Base-by-base conservation (phyloP, 2,113 vertebrate species). In the Cathartes aura region DNA sequence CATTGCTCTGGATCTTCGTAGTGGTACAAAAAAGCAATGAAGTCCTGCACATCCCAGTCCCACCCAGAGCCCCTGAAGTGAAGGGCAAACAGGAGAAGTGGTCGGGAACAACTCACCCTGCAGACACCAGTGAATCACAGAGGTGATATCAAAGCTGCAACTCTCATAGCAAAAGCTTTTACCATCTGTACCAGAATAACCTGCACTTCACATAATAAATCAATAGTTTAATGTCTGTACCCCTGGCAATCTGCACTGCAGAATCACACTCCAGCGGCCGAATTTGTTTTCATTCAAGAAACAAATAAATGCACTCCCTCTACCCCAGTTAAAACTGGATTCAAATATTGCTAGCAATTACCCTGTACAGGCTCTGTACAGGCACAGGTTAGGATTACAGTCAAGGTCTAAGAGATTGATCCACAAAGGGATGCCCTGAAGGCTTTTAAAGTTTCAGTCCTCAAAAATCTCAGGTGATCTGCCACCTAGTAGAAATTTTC, bases 241-340 rank as follows among this genome's bases (percentile, higher is more conserved):
- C 22, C 24, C 22, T 45, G 21, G 34, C 10, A 75, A 20, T 60
- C 60, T 80, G 40, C 52, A 56, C 72, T 83, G 52, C 16, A 60
- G 29, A 50, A 71, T 60, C 36, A 60, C 30, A 50, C 6, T 70
- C 48, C 52, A 40, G 72, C 0, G 0, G n/a, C 17, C 4, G 6
- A 50, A 48, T 45, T 60, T 55, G 29, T 66, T 87, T 84, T 84
- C 19, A 52, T 75, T 71, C 29, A 68, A 60, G 64, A 70, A 86
- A 79, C 5, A 73, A 73, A 89, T n/a, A 5, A 70, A 80, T n/a
- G n/a, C 0, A 0, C 30, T 66, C 12, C 17, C 5, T 18, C 6
- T 47, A 9, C 13, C 21, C 5, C 16, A n/a, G 22, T 52, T 84
- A 80, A 52, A 80, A 56, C 16, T 38, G 22, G 14, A 27, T 84